phyloP scores from a whole-genome alignment of 2,888 invertebrate species.

The Epiblema foenella region DNA sequence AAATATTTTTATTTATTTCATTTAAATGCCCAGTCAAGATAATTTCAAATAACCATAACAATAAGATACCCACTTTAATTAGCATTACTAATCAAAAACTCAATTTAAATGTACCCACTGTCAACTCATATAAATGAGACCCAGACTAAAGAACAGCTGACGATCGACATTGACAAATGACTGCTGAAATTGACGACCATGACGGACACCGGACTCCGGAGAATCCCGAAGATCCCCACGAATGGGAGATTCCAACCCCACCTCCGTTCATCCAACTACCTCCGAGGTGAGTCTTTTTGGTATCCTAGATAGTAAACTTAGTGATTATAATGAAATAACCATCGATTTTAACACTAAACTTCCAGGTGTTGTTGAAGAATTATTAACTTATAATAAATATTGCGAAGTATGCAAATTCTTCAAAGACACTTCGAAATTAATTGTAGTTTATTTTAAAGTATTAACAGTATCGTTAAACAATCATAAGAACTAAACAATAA shows the following conservation, averaged over 20 bases:
- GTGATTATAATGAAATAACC: constrained; percentile 20
- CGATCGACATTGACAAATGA: constrained; percentile 47
- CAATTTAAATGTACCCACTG: not conserved
- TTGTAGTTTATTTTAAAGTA: not conserved
- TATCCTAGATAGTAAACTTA: constrained; percentile 41
- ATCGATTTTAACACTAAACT: constrained; percentile 16
- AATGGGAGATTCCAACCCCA: constrained; percentile 66
- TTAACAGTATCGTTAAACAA: constrained; percentile 18
- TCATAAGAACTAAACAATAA: constrained; percentile 22
- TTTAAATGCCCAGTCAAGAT: constrained; percentile 43
- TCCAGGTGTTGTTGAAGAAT: constrained; percentile 24
- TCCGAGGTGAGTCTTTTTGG: constrained; percentile 71
- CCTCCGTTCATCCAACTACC: constrained; percentile 69
- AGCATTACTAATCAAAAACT: too few relatives aligned
- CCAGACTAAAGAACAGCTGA: constrained; percentile 32
- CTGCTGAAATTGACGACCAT: constrained; percentile 49
- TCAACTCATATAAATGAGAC: not conserved
- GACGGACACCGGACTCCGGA: constrained; percentile 55
- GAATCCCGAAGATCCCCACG: constrained; percentile 62
- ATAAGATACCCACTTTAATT: not conserved
- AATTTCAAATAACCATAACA: not conserved
- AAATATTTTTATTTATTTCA: constrained; percentile 51
- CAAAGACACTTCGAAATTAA: constrained; percentile 8
- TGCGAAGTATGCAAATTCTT: not conserved
- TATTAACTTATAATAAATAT: not conserved